Conservation (phyloP, 2,888 invertebrate genomes). For the Salticus scenicus region DNA sequence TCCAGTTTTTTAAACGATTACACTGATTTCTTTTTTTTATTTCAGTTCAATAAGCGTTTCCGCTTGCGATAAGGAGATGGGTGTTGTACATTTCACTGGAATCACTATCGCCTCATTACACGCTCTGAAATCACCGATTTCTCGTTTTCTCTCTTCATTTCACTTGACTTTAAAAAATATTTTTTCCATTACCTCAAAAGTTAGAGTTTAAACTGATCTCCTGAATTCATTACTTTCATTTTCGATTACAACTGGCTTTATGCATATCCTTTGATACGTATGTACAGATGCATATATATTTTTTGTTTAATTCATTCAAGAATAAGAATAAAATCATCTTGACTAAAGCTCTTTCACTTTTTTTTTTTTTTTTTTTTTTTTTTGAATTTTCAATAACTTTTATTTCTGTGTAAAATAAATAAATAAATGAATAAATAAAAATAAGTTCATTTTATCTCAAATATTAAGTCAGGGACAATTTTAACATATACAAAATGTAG, state of each 20-base stretch:
- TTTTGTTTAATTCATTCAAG: no score
- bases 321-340: no score
- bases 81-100: constrained; percentile 23
- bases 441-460: no score
- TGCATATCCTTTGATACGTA: no score
- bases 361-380: no score
- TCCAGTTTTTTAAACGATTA: background rate
- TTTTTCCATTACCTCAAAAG: constrained; percentile 30
- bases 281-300: no score
- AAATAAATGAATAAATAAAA: no score
- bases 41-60: constrained; percentile 8
- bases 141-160: constrained; percentile 45
- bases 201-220: constrained; percentile 25
- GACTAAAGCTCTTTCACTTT: no score
- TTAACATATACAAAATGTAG: no score
- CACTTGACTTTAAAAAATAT: constrained; percentile 48
- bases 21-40: constrained; percentile 1
- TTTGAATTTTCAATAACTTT: no score
- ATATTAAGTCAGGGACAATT: no score
- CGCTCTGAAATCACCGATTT: constrained; percentile 51
- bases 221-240: constrained; percentile 26
- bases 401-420: no score
- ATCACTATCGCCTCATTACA: constrained; percentile 44
- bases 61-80: constrained; percentile 25
- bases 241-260: constrained; percentile 9